Base-by-base conservation (phyloP, 2,888 invertebrate genomes). In the Hemaris fuciformis region DNA sequence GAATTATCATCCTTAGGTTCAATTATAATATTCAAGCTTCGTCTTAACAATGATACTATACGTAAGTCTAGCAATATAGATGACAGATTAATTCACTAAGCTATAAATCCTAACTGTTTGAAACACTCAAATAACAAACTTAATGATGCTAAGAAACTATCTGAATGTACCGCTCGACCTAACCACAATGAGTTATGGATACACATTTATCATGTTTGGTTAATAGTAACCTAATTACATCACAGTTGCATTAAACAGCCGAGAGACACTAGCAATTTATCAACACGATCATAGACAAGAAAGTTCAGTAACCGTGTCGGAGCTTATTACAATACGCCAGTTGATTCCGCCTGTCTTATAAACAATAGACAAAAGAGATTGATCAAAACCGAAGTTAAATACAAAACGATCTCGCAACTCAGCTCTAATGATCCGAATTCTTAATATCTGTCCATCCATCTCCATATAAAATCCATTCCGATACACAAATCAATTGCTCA, bases 391-490 rank as follows among this genome's bases (percentile, higher is more conserved):
- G 57, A n/a, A 56, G 59, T 57, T 38, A 38, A 38, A n/a, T 57
- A 57, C 56, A 62, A 34, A 53, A 31, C 45, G 31, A 60, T 59
- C 60, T 41, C 60, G 10, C 61, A 43, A 45, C 46, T 57, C 45
- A 34, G 43, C 3, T 48, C 41, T 60, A 61, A 61, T 61, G 31
- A 45, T 31, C 67, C 62, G 60, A 66, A 74, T 73, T 67, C 64
- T 61, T 62, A 66, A 65, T 67, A 59, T 64, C 61, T 67, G 45
- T 38, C 69, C 68, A 78, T 80, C 66, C 66, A 67, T 81, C 76
- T 79, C 74, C 70, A 78, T 81, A 71, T 72, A 78, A 78, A 77
- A 77, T 66, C 77, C 75, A 79, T 82, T 77, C 73, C 63, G 68
- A 74, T 72, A 72, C 70, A 78, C 72, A 71, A 76, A 76, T 76